Evolutionary conservation across 2,888 invertebrate species (phyloP), one percentile per base, ranked within the genome.

Genomic region (Caenorhabditis sp.): DNA sequence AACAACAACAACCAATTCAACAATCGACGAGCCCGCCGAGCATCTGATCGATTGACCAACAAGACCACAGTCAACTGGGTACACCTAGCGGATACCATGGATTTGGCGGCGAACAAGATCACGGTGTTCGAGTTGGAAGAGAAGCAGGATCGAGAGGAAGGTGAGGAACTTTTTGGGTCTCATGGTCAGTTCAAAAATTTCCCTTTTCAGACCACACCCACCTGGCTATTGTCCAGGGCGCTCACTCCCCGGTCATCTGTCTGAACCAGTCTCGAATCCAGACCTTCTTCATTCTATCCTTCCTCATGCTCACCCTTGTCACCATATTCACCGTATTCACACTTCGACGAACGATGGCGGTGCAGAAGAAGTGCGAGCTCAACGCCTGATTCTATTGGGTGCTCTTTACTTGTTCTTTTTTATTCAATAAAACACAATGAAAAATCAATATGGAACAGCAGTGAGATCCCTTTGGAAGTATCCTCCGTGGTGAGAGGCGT

Each of bases 121-220:
- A 88, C 90, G 14, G 91, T 91, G 8, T 85, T 91, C 58, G 91
- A 91, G 77, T 75, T 91, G 74, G 91, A 91, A 31, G 91, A 91
- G 76, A 79, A 84, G 24, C 49, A 56, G 12, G 31, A 74, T 8
- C 38, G 28, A 19, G 47, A 64, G 31, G 61, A 28, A 44, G 73
- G 56, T 49, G 26, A 35, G 69, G 12, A 4, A 31, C n/a, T n/a
- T n/a, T n/a, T n/a, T n/a, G n/a, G n/a, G n/a, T n/a, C n/a, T n/a
- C n/a, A n/a, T n/a, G n/a, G n/a, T n/a, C n/a, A 31, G 1, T 26
- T 44, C n/a, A 1, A 59, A n/a, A n/a, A n/a, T n/a, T n/a, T n/a
- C n/a, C n/a, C n/a, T 31, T 61, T 54, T 6, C 75, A 56, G 63
- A 75, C 8, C 1, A 16, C 19, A 38, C 80, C 16, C 70, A 64